Base-by-base conservation (phyloP, 2,113 vertebrate species). In the Gymnorhina tibicen region DNA sequence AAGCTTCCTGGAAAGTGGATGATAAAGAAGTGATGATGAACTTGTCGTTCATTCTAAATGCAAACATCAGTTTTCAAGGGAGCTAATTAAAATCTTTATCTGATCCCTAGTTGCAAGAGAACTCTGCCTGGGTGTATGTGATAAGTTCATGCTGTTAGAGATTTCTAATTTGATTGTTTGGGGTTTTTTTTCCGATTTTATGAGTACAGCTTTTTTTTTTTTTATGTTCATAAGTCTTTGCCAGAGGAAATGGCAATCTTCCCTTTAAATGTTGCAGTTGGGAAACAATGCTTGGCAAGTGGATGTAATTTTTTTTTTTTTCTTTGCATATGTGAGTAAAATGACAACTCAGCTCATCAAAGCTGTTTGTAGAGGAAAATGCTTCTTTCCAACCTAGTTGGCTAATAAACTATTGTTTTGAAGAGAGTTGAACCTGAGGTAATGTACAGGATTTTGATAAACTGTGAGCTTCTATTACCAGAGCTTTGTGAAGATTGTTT, bases 31-130 rank as follows among this genome's bases (percentile, higher is more conserved):
- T 85, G 92, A 75, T 97, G 92, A 97, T 96, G 89, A 97, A 96
- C 89, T 97, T 98, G 83, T 96, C 33, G 37, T 97, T 94, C 41
- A 0, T 96, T 97, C 97, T 97, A 95, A 95, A 94, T 94, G 94
- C 79, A 91, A 97, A 97, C 96, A 97, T 41, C 78, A 97, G 89
- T 98, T 98, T 98, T 97, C 98, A 97, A 97, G 97, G 96, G 96
- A 98, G 92, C 97, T 98, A 98, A 99, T 99, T 98, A 98, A 97
- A 97, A 95, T 92, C 85, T 97, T 98, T 96, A 98, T 97, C 97
- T 97, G 89, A 97, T 97, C 91, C 95, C 97, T 95, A 84, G 95
- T 97, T 97, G 85, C 95, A 69, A 92, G 78, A 95, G 97, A 97
- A 82, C 87, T 96, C 92, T 94, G 85, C 81, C 84, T 95, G 87